Base-by-base conservation (phyloP, 2,888 invertebrate genomes). In the Melangyna quadrimaculata region DNA sequence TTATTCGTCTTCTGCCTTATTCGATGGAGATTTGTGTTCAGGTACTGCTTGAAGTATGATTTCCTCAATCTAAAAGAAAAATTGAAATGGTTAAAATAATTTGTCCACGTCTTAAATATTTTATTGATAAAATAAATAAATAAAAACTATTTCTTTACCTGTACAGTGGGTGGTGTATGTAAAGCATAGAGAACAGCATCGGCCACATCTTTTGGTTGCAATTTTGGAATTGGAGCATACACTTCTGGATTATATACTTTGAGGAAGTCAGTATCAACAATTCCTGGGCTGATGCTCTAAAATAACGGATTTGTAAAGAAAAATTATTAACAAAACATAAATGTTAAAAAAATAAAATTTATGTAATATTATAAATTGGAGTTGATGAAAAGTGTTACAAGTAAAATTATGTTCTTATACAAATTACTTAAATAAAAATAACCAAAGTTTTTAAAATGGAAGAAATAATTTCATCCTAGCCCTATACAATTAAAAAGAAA, bases 251-350 rank as follows among this genome's bases (percentile, higher is more conserved):
- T 89, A 87, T 91, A 92, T 72, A 91, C 91, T 89, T 92, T 91
- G 55, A 94, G 88, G 63, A 93, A 91, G 78, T 93, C 93, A 0
- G 94, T 94, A 57, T 93, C 92, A 19, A 95, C 94, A 87, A 94
- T 89, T 19, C 95, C 95, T 0, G 95, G 95, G 53, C 94, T 94
- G 57, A 95, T 92, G 88, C 94, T 94, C 95, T 95, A 29, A 71
- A 78, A 2, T 0, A 14, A 22, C 3, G 3, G 8, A 6, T 6
- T 7, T 17, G 0, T 17, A 9, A 19, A 10, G 2, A 14, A 24
- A 19, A 45, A 19, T 19, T 45, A 51, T 35, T 35, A 32, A 32
- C 9, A 32, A 8, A 32, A 8, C n/a, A n/a, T n/a, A n/a, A n/a
- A n/a, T n/a, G n/a, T n/a, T n/a, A n/a, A n/a, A n/a, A n/a, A n/a